These are phyloP conservation scores for Drosophila rhopaloa DNA, from an alignment of 1,140 invertebrate species.

Conservation along the genomic window DNA sequence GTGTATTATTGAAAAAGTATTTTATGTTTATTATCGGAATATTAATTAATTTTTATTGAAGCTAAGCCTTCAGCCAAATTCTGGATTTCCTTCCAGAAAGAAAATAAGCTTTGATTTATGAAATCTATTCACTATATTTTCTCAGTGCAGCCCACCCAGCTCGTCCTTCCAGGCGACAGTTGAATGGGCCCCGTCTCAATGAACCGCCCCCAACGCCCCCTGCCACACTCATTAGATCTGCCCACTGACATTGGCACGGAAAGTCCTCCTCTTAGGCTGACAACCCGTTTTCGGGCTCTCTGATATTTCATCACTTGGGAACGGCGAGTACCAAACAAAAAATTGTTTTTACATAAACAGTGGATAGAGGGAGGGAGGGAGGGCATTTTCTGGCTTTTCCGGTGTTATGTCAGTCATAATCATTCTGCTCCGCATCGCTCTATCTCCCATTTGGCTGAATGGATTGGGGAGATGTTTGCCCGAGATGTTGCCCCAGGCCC, in stretches of 20 bases:
- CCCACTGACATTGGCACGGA: slow-evolving; percentile 20
- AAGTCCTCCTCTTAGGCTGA: slow-evolving; percentile 35
- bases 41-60: too few relatives aligned
- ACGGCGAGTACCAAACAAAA: slow-evolving; percentile 10
- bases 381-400: slow-evolving; percentile 35
- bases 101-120: neutral
- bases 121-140: neutral
- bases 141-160: neutral
- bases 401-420: slow-evolving; percentile 51
- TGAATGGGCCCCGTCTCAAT: slow-evolving; percentile 65
- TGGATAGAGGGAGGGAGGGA: slow-evolving; percentile 1
- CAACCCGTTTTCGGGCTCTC: slow-evolving; percentile 42
- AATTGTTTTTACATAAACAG: slow-evolving; percentile 52
- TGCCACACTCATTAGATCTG: slow-evolving; percentile 62
- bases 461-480: slow-evolving; percentile 20
- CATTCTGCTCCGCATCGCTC: slow-evolving; percentile 23
- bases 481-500: slow-evolving; percentile 36
- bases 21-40: too few relatives aligned
- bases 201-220: slow-evolving; percentile 41
- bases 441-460: slow-evolving; percentile 21
- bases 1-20: too few relatives aligned
- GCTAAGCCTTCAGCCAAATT: too few relatives aligned
- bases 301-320: slow-evolving; percentile 49
- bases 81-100: too few relatives aligned
- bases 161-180: slow-evolving; percentile 51